Base-by-base conservation (phyloP, 2,113 vertebrate genomes). In the Cyphomyrus discorhynchus region DNA sequence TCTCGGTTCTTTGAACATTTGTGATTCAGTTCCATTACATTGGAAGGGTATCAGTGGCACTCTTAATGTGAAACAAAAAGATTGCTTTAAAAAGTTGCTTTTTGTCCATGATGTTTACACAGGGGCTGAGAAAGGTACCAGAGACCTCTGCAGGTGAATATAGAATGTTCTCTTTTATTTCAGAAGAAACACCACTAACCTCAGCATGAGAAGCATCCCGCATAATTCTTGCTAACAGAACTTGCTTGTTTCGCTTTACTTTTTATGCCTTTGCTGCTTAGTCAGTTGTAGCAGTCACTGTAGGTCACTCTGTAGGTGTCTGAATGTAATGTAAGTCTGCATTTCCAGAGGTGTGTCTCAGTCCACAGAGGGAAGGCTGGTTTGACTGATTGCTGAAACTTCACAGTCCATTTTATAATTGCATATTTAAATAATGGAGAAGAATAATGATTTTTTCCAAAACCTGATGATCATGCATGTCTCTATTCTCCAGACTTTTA, bases 101-200 rank as follows among this genome's bases (percentile, higher is more conserved):
- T 82, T 90, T 90, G 83, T 90, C 49, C 88, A 88, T 82, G 39
- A 35, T 87, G 74, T 82, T 89, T 24, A 83, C 77, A 47, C 74
- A 82, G 70, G 49, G 70, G 77, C 74, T 89, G 88, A 82, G 46
- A 66, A 46, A 83, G 70, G 88, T 49, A 27, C 70, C 88, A 42
- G 31, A 35, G 46, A 35, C 56, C 49, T 77, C 58, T 52, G 50
- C 45, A 89, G 88, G 88, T 89, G 88, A 89, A 89, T 89, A 83
- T 9, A 39, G 46, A 83, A 45, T 50, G 13, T 31, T 49, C 10
- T 9, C 7, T 62, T n/a, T 49, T 8, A 49, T 47, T 70, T n/a
- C 66, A 24, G 24, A 39, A 8, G 17, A 17, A 70, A 10, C 9
- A 24, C 10, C 35, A 52, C 35, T 80, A 89, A 82, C 31, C 46